Evolutionary conservation across 2,888 invertebrate species (phyloP).

Genomic region (Rhingia rostrata): DNA sequence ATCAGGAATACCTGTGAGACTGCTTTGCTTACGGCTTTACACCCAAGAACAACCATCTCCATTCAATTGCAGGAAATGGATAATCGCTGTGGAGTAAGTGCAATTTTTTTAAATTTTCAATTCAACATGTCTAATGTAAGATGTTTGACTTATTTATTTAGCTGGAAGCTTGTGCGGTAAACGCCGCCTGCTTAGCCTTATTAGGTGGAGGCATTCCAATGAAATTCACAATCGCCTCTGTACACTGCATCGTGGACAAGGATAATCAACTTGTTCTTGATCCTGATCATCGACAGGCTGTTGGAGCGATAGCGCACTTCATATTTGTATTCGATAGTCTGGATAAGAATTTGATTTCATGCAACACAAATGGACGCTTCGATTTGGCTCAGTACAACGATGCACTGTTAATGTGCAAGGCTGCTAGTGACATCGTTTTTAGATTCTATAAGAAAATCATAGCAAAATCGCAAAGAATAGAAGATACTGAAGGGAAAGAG

Average conservation of each 20-base stretch:
- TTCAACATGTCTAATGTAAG: neutral
- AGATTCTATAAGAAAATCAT: conserved; percentile 86
- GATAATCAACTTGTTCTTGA: conserved; percentile 86
- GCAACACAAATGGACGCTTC: conserved; percentile 89
- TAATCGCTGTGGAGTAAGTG: conserved; percentile 89
- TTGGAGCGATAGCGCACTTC: conserved; percentile 86
- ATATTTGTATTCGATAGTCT: conserved; percentile 90
- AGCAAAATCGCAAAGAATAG: conserved; percentile 77
- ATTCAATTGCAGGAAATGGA: conserved; percentile 94
- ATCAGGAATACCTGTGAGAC: conserved; percentile 91
- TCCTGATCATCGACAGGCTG: conserved; percentile 84
- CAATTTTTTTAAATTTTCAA: neutral
- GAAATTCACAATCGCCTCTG: conserved; percentile 91
- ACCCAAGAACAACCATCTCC: conserved; percentile 91
- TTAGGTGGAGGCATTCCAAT: conserved; percentile 93
- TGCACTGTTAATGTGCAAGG: conserved; percentile 86
- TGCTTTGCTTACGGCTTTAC: conserved; percentile 87
- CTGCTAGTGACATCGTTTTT: conserved; percentile 88
- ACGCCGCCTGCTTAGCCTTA: conserved; percentile 92
- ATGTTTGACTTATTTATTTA: conserved; percentile 70
- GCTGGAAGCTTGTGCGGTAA: conserved; percentile 91
- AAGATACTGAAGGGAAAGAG: conserved; percentile 27
- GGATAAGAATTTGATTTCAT: conserved; percentile 85
- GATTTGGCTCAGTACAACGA: conserved; percentile 87
- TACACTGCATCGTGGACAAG: conserved; percentile 88